Evolutionary conservation across 1,140 invertebrate species (phyloP).

Genomic region (Drosophila asahinai): DNA sequence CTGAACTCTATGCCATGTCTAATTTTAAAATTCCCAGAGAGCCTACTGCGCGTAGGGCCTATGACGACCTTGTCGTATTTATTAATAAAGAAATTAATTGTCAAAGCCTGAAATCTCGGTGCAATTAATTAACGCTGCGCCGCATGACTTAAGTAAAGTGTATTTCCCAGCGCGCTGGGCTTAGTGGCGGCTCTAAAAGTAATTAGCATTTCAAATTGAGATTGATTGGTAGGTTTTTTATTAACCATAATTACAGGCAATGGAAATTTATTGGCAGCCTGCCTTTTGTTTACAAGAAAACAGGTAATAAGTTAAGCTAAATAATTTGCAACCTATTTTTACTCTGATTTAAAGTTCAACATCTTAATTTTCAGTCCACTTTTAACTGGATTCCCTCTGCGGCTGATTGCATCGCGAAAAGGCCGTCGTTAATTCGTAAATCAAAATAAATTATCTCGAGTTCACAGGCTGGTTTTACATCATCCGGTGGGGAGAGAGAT

Average conservation of each 20-base stretch:
- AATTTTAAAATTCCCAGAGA: conserved; percentile 4
- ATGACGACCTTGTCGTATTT: conserved; percentile 12
- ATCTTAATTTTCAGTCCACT: conserved; percentile 17
- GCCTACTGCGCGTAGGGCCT: background rate
- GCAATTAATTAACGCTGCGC: conserved; percentile 25
- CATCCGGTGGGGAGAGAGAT: conserved; percentile 1
- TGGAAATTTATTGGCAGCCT: background rate
- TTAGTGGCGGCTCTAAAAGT: conserved; percentile 2
- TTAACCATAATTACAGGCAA: conserved; percentile 10
- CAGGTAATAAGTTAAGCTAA: background rate
- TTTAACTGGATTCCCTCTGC: conserved; percentile 11
- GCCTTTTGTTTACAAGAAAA: background rate
- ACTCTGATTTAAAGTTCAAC: background rate
- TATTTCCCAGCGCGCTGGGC: background rate
- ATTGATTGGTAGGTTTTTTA: conserved; percentile 25
- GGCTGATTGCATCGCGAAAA: conserved; percentile 7
- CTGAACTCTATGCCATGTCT: conserved; percentile 9
- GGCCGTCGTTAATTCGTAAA: conserved; percentile 17
- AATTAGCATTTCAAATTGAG: conserved; percentile 13
- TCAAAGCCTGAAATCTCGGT: conserved; percentile 16
- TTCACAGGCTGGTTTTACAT: conserved; percentile 48
- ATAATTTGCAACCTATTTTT: background rate
- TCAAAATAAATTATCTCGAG: conserved; percentile 45
- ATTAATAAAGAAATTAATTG: conserved; percentile 5
- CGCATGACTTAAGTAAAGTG: conserved; percentile 9